Base-by-base conservation (phyloP, 2,797 vertebrate genomes). In the Oreochromis grahami region DNA sequence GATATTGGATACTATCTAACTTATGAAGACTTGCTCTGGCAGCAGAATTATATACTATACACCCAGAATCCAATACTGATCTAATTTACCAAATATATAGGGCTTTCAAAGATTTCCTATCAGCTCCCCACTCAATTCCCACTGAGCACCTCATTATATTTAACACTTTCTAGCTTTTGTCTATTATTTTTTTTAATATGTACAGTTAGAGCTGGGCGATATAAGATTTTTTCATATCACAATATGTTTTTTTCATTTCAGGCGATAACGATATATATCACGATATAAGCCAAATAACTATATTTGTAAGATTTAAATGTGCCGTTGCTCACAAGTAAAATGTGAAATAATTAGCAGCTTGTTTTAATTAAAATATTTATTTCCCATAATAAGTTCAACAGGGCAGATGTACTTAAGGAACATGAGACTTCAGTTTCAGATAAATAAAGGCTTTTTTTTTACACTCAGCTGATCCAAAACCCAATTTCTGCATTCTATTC, bases 401-500 rank as follows among this genome's bases (percentile, higher is more conserved):
- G 21, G 21, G 21, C 2, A 21, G 21, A 21, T 21, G 21, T 21
- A 21, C 21, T 21, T 21, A 21, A 21, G 21, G 21, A 21, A 21
- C 21, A 21, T 21, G 21, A 21, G 21, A 21, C 21, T 21, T 21
- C 21, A 21, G 21, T 21, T 21, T 21, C 21, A 21, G 21, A 21
- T 21, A 21, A 21, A 21, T 21, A 21, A 21, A 21, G 21, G 21
- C 21, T 56, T 56, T 32, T 26, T 14, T 56, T 9, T 56, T 17
- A 56, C 26, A 29, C 14, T 56, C 53, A 29, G 53, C 53, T 56
- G 26, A 29, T 56, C 8, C 53, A 29, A 56, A 56, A 56, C 1
- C 7, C 4, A 21, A 55, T 56, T 0, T 56, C 24, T 56, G 13
- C 13, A 0, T 15, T 29, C 0, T 29, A 56, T 58, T 56, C 26